These are phyloP conservation scores for Mirounga angustirostris DNA, from an alignment of 2,113 vertebrate species.

Conservation along the genomic window DNA sequence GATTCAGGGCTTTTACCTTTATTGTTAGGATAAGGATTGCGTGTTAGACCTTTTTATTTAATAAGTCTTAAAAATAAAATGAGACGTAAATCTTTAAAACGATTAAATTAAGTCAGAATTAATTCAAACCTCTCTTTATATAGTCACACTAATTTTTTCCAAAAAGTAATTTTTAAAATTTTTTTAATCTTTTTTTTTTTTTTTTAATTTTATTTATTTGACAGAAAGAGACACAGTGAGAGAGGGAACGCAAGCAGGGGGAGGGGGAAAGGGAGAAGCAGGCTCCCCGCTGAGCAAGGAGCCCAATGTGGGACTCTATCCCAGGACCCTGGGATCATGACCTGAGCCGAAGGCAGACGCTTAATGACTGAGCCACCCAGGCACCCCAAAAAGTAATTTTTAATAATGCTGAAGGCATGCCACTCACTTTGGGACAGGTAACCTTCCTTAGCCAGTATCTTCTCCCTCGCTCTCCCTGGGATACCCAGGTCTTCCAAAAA, in stretches of 20 bases:
- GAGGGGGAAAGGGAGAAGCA: too few species aligned
- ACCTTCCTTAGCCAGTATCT: fast-evolving
- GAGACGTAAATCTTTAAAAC: not conserved
- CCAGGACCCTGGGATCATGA: too few species aligned
- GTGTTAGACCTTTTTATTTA: not conserved
- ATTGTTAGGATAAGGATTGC: not conserved
- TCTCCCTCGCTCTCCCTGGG: not conserved
- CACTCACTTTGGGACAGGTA: fast-evolving
- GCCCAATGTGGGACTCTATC: too few species aligned
- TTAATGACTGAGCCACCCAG: too few species aligned
- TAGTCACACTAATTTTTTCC: not conserved
- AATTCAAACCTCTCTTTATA: not conserved
- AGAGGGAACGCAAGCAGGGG: too few species aligned
- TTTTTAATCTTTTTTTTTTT: too few species aligned
- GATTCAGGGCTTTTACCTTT: not conserved
- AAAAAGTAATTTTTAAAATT: fast-evolving
- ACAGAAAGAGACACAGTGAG: too few species aligned
- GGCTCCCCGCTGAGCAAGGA: too few species aligned
- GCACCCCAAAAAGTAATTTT: not conserved
- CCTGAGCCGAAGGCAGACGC: too few species aligned
- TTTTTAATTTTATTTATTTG: too few species aligned
- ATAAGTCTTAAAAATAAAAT: not conserved
- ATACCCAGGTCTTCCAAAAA: not conserved
- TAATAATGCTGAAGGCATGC: fast-evolving
- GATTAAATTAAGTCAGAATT: not conserved